phyloP scores from a whole-genome alignment of 1,140 invertebrate genomes.

The Gonatopus flavifemur region DNA sequence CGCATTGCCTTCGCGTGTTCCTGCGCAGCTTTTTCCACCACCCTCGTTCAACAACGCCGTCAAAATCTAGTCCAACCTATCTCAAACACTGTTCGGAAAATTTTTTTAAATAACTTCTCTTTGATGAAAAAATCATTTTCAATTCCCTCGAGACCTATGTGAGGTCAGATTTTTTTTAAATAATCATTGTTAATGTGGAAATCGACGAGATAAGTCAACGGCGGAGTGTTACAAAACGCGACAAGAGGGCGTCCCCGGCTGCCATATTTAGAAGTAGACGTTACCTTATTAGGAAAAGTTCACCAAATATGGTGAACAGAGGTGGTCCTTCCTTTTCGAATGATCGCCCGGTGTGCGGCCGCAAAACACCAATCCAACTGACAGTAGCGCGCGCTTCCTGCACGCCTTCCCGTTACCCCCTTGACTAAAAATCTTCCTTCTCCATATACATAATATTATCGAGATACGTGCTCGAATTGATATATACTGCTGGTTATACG shows the following conservation, averaged over 20 bases:
- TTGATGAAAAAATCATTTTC: background rate
- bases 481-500: no score
- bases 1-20: constrained; percentile 49
- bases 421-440: constrained; percentile 7
- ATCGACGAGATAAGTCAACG: background rate
- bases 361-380: constrained; percentile 57
- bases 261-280: constrained; percentile 75
- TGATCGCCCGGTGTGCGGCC: constrained; percentile 47
- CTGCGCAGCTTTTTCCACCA: constrained; percentile 42
- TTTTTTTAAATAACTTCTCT: background rate
- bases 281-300: constrained; percentile 73
- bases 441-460: no score
- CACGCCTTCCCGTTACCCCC: constrained; percentile 46
- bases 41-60: constrained; percentile 15
- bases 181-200: constrained; percentile 6
- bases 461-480: no score
- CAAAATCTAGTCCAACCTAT: constrained; percentile 38
- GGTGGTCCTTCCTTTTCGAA: constrained; percentile 54
- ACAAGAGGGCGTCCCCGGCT: constrained; percentile 65
- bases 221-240: constrained; percentile 55
- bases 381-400: constrained; percentile 54
- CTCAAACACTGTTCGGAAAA: background rate
- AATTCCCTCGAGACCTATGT: background rate
- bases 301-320: constrained; percentile 73
- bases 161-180: background rate